These are phyloP conservation scores for Thalassarche chlororhynchos DNA, from an alignment of 2,113 vertebrate species.

Conservation along the genomic window DNA sequence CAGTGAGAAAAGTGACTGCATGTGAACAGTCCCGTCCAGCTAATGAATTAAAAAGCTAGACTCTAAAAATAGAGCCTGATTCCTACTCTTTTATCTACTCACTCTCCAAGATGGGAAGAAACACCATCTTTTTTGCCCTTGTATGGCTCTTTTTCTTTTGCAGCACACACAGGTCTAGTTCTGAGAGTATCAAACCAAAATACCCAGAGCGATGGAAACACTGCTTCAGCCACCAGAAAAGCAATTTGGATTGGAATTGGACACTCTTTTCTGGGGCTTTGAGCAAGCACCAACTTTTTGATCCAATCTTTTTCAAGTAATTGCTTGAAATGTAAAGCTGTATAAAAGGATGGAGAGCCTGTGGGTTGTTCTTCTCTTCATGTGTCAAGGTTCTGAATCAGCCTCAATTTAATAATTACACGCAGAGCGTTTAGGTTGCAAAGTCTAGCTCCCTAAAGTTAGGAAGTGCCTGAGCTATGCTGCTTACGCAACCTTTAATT, in stretches of 20 bases:
- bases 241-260: background rate
- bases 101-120: background rate
- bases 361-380: background rate
- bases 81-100: background rate
- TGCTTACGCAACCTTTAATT: background rate
- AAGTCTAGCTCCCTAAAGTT: background rate
- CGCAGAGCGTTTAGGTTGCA: background rate
- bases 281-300: background rate
- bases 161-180: background rate
- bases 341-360: background rate
- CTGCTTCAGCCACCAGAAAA: background rate
- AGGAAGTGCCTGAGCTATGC: background rate
- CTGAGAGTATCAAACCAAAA: background rate
- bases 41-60: slow-evolving; percentile 34
- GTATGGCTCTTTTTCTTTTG: background rate
- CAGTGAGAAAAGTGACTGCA: background rate
- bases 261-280: background rate
- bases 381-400: slow-evolving; percentile 28
- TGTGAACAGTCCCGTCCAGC: background rate
- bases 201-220: background rate
- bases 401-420: background rate
- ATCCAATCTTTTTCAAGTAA: background rate
- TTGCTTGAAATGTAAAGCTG: background rate
- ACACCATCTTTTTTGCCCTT: background rate
- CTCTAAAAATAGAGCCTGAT: background rate